These are phyloP conservation scores for Spodoptera exigua DNA, from an alignment of 2,888 invertebrate species.

Conservation along the genomic window DNA sequence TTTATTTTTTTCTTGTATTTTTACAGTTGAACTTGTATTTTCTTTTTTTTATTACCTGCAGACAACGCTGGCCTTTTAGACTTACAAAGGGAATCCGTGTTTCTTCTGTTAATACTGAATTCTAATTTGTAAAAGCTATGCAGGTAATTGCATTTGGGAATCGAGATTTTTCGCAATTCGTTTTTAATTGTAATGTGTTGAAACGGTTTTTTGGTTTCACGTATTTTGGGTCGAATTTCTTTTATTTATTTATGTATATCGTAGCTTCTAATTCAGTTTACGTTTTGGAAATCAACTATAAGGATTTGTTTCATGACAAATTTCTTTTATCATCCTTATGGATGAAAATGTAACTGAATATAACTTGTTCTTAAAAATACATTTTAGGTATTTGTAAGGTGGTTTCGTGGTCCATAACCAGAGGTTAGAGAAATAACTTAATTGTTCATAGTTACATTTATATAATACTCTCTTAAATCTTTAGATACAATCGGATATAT, in stretches of 20 bases:
- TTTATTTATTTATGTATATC: background rate
- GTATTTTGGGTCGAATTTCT: background rate
- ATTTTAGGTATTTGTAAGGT: too few relatives aligned
- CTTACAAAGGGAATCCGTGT: constrained; percentile 40
- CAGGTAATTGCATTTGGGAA: constrained; percentile 42
- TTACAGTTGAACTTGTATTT: constrained; percentile 30
- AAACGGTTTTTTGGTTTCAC: constrained; percentile 17
- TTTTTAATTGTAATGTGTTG: constrained; percentile 20
- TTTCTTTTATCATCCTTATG: too few relatives aligned
- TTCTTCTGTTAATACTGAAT: constrained; percentile 49
- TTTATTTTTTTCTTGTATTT: constrained; percentile 50
- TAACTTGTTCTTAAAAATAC: too few relatives aligned
- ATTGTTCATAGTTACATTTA: too few relatives aligned
- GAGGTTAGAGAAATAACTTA: too few relatives aligned
- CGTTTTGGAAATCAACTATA: too few relatives aligned
- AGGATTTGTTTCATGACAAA: too few relatives aligned
- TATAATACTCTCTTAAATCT: too few relatives aligned
- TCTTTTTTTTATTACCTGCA: constrained; percentile 42
- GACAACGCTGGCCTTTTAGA: constrained; percentile 44
- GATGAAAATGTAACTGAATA: too few relatives aligned
- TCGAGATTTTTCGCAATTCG: constrained; percentile 28
- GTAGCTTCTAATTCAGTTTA: too few relatives aligned
- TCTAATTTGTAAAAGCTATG: constrained; percentile 51
- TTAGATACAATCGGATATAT: too few relatives aligned
- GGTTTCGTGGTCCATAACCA: too few relatives aligned